Base-by-base conservation (phyloP, 2,113 vertebrate genomes). In the Psilopsiagon aurifrons region DNA sequence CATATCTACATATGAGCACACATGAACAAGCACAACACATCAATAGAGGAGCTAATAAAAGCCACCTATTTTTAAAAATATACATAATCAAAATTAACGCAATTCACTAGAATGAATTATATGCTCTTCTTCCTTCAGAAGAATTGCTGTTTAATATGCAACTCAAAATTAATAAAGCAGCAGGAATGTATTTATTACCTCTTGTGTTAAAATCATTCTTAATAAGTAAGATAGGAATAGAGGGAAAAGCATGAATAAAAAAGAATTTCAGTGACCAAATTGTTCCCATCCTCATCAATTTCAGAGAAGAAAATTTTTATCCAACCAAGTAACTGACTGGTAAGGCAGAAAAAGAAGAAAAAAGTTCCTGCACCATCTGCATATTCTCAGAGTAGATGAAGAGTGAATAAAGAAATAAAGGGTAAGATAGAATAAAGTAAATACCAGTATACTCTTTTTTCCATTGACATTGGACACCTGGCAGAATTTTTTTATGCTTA, bases 191-290 rank as follows among this genome's bases (percentile, higher is more conserved):
- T 88, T 94, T 29, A 80, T 95, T 94, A 90, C 73, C 47, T 79
- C 37, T 73, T 33, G 24, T 94, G 86, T 81, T 63, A 88, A 90
- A 96, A 83, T 90, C 35, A 24, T 75, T 88, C 17, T 13, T 86
- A 76, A 88, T 71, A 86, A 88, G 62, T 76, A 83, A 90, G 59
- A 69, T 51, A 79, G 87, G 39, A 23, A n/a, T 28, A 75, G n/a
- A 51, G 57, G 63, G 80, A 94, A 64, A 92, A 77, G 9, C 4
- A 47, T 79, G 67, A 86, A 83, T 60, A 79, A 94, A 74, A 73
- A 86, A 83, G 44, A 89, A 88, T 71, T 92, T 90, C 67, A 57
- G 71, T 83, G 76, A 83, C 39, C 67, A 94, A 86, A 94, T 94
- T 92, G 90, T 14, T 83, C 39, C 29, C 73, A 23, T 82, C 47